Percentiles rank a stretch among this genome's conserved stretches.
These are phyloP conservation scores for Bos javanicus DNA, from an alignment of 2,113 vertebrate species.

Conservation along the genomic window DNA sequence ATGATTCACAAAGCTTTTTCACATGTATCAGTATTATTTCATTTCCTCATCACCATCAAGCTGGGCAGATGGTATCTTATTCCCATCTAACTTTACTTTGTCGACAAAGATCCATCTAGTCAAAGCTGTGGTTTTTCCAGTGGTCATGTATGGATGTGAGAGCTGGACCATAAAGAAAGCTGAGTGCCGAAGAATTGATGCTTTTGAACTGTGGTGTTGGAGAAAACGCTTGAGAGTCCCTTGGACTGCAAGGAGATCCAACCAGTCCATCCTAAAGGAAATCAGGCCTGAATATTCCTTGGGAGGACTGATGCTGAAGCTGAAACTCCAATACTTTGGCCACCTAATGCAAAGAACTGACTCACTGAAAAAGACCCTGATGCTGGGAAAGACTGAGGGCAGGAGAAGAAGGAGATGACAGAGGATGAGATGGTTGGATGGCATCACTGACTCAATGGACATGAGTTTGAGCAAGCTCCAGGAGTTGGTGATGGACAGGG, in stretches of 20 bases:
- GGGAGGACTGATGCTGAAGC: background rate
- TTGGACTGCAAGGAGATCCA: background rate
- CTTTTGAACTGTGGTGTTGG: background rate
- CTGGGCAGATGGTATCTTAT: background rate
- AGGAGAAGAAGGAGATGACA: background rate
- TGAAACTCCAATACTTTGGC: background rate
- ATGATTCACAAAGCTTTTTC: background rate
- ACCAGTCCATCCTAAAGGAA: background rate
- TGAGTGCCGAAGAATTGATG: rapidly evolving
- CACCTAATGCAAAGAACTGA: background rate
- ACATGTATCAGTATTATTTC: background rate
- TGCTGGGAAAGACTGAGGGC: background rate
- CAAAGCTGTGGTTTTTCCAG: background rate
- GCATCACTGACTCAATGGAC: background rate
- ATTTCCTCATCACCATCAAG: background rate
- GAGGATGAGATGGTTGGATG: background rate
- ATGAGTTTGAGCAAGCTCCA: background rate
- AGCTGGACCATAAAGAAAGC: background rate
- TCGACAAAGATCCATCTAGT: background rate
- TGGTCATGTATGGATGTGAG: background rate
- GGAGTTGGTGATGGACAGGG: background rate
- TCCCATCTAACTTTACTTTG: background rate
- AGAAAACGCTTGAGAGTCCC: background rate
- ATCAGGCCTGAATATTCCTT: background rate
- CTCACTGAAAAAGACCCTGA: background rate